These are phyloP conservation scores for Nannobrachium achirus DNA, from an alignment of 2,113 vertebrate species.

Conservation along the genomic window DNA sequence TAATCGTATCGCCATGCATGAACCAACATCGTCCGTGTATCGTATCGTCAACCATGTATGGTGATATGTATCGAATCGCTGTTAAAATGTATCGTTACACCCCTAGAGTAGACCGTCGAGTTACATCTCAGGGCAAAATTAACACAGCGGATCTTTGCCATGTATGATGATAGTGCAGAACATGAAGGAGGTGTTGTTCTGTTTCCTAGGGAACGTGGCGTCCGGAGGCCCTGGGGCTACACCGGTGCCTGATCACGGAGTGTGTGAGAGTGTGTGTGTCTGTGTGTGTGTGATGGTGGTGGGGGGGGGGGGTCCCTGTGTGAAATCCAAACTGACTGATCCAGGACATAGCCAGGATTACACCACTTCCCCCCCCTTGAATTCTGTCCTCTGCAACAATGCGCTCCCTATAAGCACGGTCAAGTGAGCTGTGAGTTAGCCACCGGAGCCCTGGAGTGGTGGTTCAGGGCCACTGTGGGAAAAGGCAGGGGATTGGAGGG, in stretches of 20 bases:
- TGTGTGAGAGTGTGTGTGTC: no score
- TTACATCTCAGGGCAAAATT: no score
- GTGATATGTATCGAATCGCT: no score
- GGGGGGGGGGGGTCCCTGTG: conserved; percentile 55
- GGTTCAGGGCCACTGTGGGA: conserved; percentile 80
- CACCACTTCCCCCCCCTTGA: conserved; percentile 78
- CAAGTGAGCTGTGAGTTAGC: conserved; percentile 80
- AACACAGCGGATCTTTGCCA: conserved; percentile 28
- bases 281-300: no score
- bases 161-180: conserved; percentile 48
- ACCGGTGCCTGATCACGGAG: conserved; percentile 63
- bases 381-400: conserved; percentile 76
- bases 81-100: no score
- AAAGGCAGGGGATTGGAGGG: conserved; percentile 72
- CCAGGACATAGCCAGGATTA: conserved; percentile 85
- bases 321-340: conserved; percentile 87
- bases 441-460: conserved; percentile 70
- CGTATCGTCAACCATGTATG: no score
- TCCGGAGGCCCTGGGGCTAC: conserved; percentile 70
- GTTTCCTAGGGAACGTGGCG: conserved; percentile 67
- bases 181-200: conserved; percentile 53
- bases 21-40: no score
- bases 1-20: no score
- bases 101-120: no score
- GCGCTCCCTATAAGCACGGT: conserved; percentile 80